These are phyloP conservation scores for Liposcelis brunnea DNA, from an alignment of 2,888 invertebrate species.

Conservation along the genomic window DNA sequence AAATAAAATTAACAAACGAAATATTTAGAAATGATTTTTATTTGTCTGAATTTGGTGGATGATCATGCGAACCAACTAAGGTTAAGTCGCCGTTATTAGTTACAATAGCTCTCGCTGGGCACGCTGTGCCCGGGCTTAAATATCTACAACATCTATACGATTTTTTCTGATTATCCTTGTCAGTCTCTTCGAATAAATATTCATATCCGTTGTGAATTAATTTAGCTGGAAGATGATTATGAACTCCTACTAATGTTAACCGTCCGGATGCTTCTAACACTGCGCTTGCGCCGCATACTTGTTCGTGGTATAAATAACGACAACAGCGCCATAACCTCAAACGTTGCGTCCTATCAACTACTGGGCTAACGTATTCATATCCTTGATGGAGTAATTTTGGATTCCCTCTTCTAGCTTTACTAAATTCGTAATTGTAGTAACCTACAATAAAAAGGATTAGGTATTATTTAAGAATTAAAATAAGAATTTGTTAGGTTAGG, in stretches of 20 bases:
- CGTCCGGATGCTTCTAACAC: neutral
- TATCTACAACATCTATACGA: neutral
- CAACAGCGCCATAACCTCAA: conserved; percentile 5
- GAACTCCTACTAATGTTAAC: neutral
- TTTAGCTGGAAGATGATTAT: conserved; percentile 7
- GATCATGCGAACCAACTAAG: conserved; percentile 1
- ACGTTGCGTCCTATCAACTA: neutral
- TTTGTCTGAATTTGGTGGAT: neutral
- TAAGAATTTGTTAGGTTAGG: too few relatives aligned
- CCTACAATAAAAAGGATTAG: neutral
- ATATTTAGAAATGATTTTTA: too few relatives aligned
- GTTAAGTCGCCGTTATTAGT: neutral
- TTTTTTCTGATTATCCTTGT: neutral
- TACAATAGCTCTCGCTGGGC: neutral
- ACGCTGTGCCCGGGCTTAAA: neutral
- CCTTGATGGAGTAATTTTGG: neutral
- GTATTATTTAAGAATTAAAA: neutral
- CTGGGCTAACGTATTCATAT: conserved; percentile 5
- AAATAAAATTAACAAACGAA: too few relatives aligned
- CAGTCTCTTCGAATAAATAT: conserved; percentile 4
- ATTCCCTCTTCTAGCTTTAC: neutral
- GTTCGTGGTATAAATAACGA: neutral
- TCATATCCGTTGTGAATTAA: conserved; percentile 5
- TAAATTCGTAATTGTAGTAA: conserved; percentile 5
- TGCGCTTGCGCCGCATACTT: conserved; percentile 5